Base-by-base conservation (phyloP, 2,888 invertebrate species). In the Plagiodera versicolora region DNA sequence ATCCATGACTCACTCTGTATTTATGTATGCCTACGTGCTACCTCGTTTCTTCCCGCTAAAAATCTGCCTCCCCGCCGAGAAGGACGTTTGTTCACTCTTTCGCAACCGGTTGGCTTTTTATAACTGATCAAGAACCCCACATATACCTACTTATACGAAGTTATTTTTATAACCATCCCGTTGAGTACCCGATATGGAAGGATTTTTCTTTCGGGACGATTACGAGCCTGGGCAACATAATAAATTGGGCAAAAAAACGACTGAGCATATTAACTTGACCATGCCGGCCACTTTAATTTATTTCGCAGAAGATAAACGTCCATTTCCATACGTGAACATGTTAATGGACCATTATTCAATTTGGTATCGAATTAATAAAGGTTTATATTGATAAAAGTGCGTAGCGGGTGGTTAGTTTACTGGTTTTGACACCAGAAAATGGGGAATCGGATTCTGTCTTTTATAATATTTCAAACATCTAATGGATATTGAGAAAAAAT, bases 1-100 rank as follows among this genome's bases (percentile, higher is more conserved):
- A 24, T 24, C 24, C 3, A 5, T 24, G 6, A 5, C 24, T 24
- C 24, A 24, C 24, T 24, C 24, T 24, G 3, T 24, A 24, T 24
- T 24, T 24, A 3, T 24, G 3, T 24, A 24, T 24, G 24, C 49
- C n/a, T 53, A 16, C 52, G 8, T 14, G 16, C n/a, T 51, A 18
- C 32, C 35, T 46, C 54, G 18, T 10, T 24, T 47, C 20, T 48
- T 51, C 58, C 44, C 35, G 28, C n/a, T 32, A 35, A 19, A 35
- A 50, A 16, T 20, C 16, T 4, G 49, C 56, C 58, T 55, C 58
- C 58, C 62, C 20, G 56, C 20, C 47, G 58, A 62, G 62, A 62
- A 62, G 62, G 62, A 55, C 62, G 62, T 62, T 62, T 62, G 56
- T 62, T 62, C 58, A 62, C 62, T 56, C 52, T 47, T 56, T 47